Percentiles rank a stretch among this genome's conserved stretches.
Conservation (phyloP, 2,888 invertebrate species). For the Dichetophora obliterata region DNA sequence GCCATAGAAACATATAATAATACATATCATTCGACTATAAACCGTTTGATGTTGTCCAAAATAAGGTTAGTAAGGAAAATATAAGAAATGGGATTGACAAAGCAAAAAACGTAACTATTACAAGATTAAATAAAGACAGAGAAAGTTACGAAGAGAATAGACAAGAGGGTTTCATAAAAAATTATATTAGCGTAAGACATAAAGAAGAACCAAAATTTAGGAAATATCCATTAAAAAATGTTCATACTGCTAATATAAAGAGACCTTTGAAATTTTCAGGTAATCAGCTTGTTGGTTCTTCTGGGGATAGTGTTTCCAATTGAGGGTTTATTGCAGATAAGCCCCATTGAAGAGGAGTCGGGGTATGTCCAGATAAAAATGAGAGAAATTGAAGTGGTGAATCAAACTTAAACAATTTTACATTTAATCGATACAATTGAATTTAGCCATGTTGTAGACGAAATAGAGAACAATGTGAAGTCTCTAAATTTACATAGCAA, state of each 20-base stretch:
- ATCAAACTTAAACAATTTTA: conserved; percentile 1
- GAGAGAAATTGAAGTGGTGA: too few species aligned
- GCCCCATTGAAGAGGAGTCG: too few species aligned
- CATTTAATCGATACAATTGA: conserved; percentile 29
- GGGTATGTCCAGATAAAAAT: too few species aligned
- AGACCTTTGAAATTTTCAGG: background rate
- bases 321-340: too few species aligned
- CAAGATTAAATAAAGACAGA: background rate
- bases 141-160: too few species aligned
- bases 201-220: background rate
- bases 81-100: background rate
- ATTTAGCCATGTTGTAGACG: conserved; percentile 15
- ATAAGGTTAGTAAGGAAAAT: background rate
- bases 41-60: background rate
- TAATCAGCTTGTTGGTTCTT: background rate
- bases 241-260: background rate
- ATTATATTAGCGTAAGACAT: background rate
- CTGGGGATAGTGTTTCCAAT: too few species aligned
- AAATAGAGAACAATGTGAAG: conserved; percentile 25
- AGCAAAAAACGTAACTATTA: background rate
- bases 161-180: background rate
- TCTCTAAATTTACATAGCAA: background rate
- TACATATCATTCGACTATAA: too few species aligned
- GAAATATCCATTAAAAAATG: background rate
- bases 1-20: background rate